phyloP scores from a whole-genome alignment of 1,140 invertebrate species.

The Cotesia typhae region DNA sequence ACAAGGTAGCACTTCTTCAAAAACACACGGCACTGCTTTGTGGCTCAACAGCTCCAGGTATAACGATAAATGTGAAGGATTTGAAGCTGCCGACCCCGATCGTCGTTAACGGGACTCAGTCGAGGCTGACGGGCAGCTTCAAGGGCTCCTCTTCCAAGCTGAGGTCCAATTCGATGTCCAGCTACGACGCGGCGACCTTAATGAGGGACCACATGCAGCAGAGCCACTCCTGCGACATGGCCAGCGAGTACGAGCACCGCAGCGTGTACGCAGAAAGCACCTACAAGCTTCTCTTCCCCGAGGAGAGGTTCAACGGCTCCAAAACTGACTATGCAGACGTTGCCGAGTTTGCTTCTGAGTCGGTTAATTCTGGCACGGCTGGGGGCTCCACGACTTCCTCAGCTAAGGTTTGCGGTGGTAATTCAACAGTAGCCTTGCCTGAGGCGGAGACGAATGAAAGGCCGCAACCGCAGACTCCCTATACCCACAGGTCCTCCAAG shows the following conservation, averaged over 20 bases:
- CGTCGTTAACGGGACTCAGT: constrained; percentile 68
- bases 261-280: constrained; percentile 54
- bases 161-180: constrained; percentile 34
- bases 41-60: constrained; percentile 60
- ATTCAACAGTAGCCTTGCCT: constrained; percentile 22
- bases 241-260: constrained; percentile 52
- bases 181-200: constrained; percentile 30
- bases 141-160: constrained; percentile 61
- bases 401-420: no score
- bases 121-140: constrained; percentile 49
- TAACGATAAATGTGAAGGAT: constrained; percentile 76
- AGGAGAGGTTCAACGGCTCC: constrained; percentile 50
- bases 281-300: constrained; percentile 54
- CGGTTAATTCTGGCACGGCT: constrained; percentile 34
- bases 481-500: constrained; percentile 49
- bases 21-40: constrained; percentile 72
- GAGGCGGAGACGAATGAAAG: constrained; percentile 43
- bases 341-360: constrained; percentile 52
- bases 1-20: constrained; percentile 74
- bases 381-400: no score
- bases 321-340: constrained; percentile 52
- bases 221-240: constrained; percentile 31
- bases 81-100: constrained; percentile 71
- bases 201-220: constrained; percentile 38
- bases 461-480: constrained; percentile 44